These are phyloP conservation scores for Cottus gobio DNA, from an alignment of 2,113 vertebrate genomes.

Conservation along the genomic window DNA sequence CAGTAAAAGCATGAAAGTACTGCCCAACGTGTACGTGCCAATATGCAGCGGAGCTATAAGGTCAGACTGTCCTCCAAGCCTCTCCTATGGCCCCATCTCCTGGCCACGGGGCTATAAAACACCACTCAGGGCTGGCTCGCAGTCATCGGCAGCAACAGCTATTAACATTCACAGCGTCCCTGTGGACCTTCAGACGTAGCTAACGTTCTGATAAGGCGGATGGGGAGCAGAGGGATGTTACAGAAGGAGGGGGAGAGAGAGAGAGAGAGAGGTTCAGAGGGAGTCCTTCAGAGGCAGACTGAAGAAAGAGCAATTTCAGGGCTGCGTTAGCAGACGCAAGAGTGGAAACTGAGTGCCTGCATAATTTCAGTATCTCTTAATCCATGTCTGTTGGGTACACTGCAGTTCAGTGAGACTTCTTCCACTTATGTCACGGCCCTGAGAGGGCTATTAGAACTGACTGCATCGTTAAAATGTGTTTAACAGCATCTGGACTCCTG, in stretches of 20 bases:
- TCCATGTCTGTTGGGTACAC: constrained; percentile 55
- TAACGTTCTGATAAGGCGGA: constrained; percentile 35
- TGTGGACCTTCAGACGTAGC: constrained; percentile 29
- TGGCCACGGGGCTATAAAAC: constrained; percentile 73
- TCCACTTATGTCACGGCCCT: constrained; percentile 49
- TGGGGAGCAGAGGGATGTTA: constrained; percentile 21
- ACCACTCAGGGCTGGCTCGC: constrained; percentile 13
- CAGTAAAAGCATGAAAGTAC: constrained; percentile 3
- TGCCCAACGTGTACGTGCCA: constrained; percentile 7
- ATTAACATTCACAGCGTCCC: constrained; percentile 47
- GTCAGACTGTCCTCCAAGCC: constrained; percentile 72
- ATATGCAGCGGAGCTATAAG: constrained; percentile 32
- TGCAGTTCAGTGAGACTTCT: constrained; percentile 38
- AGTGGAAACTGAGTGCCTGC: constrained; percentile 51
- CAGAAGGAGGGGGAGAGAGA: constrained; percentile 3
- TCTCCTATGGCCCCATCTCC: constrained; percentile 82
- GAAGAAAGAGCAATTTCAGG: constrained; percentile 35
- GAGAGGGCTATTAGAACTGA: constrained; percentile 54
- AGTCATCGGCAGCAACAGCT: constrained; percentile 35
- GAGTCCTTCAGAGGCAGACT: constrained; percentile 27
- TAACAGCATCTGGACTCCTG: constrained; percentile 47
- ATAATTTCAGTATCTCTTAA: constrained; percentile 58
- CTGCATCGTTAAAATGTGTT: constrained; percentile 45
- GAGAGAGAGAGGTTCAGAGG: constrained; percentile 7
- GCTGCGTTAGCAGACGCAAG: constrained; percentile 38